Conservation (phyloP, 1,140 invertebrate genomes). For the Phymorhynchus buccinoides region DNA sequence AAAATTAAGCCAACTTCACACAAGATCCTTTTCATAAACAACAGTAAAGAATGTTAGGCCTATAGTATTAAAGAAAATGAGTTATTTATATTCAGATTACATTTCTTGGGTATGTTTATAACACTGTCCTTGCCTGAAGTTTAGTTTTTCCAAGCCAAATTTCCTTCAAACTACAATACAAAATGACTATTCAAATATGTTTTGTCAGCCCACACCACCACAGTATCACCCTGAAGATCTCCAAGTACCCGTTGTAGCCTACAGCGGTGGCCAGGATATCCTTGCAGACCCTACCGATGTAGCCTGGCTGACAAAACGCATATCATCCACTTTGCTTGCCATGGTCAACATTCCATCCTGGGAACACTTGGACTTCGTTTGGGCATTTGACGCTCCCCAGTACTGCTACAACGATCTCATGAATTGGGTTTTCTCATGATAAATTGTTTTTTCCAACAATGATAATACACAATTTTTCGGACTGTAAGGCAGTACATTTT, state of each 20-base stretch:
- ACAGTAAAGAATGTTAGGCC: too few species aligned
- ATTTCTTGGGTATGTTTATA: neutral
- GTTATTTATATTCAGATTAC: neutral
- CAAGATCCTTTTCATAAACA: too few species aligned
- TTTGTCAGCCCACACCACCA: constrained; percentile 76
- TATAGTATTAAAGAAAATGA: neutral
- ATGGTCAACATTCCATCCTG: constrained; percentile 55
- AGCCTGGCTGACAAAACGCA: constrained; percentile 74
- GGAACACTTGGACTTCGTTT: constrained; percentile 73
- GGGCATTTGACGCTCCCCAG: constrained; percentile 60
- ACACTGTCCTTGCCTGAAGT: neutral
- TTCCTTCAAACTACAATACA: neutral
- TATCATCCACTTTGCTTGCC: constrained; percentile 52
- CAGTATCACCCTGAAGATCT: constrained; percentile 80
- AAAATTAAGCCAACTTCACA: too few species aligned
- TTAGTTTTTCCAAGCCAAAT: too few species aligned
- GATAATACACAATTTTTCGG: too few species aligned
- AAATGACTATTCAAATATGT: too few species aligned
- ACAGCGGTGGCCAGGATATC: constrained; percentile 83
- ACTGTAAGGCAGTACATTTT: too few species aligned
- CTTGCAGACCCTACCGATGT: constrained; percentile 77
- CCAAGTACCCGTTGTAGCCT: constrained; percentile 79
- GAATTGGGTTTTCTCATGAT: constrained; percentile 31
- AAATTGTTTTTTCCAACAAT: too few species aligned
- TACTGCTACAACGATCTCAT: constrained; percentile 58